Conservation (phyloP, 2,888 invertebrate genomes). For the Syrista parreyssii region DNA sequence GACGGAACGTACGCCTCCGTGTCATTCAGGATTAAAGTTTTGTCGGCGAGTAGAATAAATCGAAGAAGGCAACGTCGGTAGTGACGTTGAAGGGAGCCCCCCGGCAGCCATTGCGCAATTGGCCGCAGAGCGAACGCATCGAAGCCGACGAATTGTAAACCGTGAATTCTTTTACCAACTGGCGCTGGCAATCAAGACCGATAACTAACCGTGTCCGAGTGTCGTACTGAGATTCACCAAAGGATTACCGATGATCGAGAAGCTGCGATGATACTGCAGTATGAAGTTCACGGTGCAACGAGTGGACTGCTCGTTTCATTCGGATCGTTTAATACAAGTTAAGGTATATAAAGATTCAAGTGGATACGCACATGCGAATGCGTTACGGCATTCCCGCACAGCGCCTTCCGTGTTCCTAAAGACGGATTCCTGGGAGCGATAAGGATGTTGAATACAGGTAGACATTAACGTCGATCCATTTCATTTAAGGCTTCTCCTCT, state of each 20-base stretch:
- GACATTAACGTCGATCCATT: not conserved
- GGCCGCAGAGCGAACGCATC: not conserved
- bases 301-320: not conserved
- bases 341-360: not conserved
- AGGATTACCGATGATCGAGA: not conserved
- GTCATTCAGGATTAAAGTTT: not conserved
- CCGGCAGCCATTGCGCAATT: not conserved
- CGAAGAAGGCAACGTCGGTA: not conserved
- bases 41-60: not conserved
- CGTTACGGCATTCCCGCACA: not conserved
- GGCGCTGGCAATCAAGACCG: not conserved
- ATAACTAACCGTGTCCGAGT: not conserved
- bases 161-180: not conserved
- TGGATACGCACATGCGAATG: not conserved
- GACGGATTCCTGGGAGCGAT: not conserved
- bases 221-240: not conserved
- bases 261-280: not conserved
- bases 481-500: not conserved
- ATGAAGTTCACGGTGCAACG: not conserved
- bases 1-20: not conserved
- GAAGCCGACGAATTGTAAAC: not conserved
- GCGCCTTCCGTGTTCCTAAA: not conserved
- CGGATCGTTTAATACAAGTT: not conserved
- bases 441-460: not conserved
- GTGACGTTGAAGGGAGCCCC: not conserved